Base-by-base conservation (phyloP, 2,113 vertebrate genomes). In the Corapipo altera region DNA sequence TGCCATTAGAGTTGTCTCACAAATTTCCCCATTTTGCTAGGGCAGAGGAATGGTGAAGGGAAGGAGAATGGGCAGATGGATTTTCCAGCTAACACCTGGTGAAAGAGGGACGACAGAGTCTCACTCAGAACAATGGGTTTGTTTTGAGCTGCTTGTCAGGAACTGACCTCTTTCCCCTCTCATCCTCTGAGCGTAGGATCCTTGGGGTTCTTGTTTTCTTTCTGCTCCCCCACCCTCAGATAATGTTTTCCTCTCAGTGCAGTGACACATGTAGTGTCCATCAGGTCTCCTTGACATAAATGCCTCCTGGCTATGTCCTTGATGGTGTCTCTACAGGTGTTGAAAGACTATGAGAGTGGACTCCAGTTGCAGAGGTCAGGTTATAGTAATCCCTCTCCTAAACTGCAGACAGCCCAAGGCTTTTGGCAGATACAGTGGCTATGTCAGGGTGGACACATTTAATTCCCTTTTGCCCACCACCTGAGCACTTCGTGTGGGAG, bases 101-200 rank as follows among this genome's bases (percentile, higher is more conserved):
- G 41, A 59, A 44, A 52, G 49, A 51, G 65, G 48, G 85, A 67
- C 0, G 2, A 21, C 73, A 33, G 22, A 44, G 75, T n/a, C 84
- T 71, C 49, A 3, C 74, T 43, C 30, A 58, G 92, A 96, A 95
- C 93, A 95, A 95, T 82, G 75, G 32, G 39, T 33, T 91, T 93
- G 91, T 75, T 93, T 46, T 9, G 62, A 75, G 82, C 73, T 58
- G 39, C 67, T 46, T 28, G 43, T n/a, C 80, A 82, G 90, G 71
- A 91, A 88, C 83, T 91, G 90, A 95, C 79, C 91, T 88, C 91
- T 70, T 71, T 90, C 73, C 85, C 91, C 74, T 84, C 88, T 93
- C 86, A 65, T 91, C 80, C 93, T 83, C 55, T 35, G 54, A 78
- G 77, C 70, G 13, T 30, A 62, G 70, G 74, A 62, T 87, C 52